These are phyloP conservation scores for Bombyx mori DNA, from an alignment of 1,140 invertebrate species.

Conservation along the genomic window ASM3026992v2 NC_085117.1:5471001-5471500, in stretches of 20 bases:
- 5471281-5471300: too few relatives aligned
- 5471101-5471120: too few relatives aligned
- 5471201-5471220: too few relatives aligned
- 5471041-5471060: slow-evolving; percentile 56
- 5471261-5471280: too few relatives aligned
- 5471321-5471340: not conserved
- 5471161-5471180: too few relatives aligned
- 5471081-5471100: slow-evolving; percentile 20
- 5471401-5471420: slow-evolving; percentile 50
- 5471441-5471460: slow-evolving; percentile 50
- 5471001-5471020: slow-evolving; percentile 57
- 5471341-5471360: slow-evolving; percentile 49
- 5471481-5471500: too few relatives aligned
- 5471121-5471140: too few relatives aligned
- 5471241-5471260: too few relatives aligned
- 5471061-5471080: slow-evolving; percentile 50
- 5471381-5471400: slow-evolving; percentile 53
- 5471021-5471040: slow-evolving; percentile 47
- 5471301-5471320: not conserved
- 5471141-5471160: not conserved
- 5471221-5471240: too few relatives aligned
- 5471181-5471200: not conserved
- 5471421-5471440: slow-evolving; percentile 46
- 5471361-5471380: slow-evolving; percentile 41
- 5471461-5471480: not conserved